Percentiles rank a stretch among this genome's conserved stretches.
phyloP scores from a whole-genome alignment of 1,140 invertebrate genomes.

The Charaxes varanes region DNA sequence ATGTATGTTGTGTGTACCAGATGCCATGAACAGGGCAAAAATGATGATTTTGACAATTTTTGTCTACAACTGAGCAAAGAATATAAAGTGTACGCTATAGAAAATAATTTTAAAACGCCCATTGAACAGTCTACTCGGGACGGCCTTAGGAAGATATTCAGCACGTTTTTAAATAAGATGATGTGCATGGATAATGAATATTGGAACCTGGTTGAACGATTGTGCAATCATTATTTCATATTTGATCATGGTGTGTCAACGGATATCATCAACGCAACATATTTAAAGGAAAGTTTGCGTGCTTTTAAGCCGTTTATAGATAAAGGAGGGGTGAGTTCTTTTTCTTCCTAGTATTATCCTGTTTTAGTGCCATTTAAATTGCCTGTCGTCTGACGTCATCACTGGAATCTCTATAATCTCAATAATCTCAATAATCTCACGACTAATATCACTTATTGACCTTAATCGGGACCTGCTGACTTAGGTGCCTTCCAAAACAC shows the following conservation, averaged over 20 bases:
- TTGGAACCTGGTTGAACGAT: conserved; percentile 41
- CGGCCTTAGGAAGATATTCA: conserved; percentile 44
- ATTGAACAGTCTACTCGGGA: conserved; percentile 27
- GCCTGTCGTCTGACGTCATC: too few relatives aligned
- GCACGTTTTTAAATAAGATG: conserved; percentile 55
- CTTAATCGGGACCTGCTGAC: too few relatives aligned
- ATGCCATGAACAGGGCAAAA: conserved; percentile 45
- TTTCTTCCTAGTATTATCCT: too few relatives aligned
- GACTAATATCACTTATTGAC: too few relatives aligned
- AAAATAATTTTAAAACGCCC: conserved; percentile 20
- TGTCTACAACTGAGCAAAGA: conserved; percentile 18
- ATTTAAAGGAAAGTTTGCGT: conserved; percentile 35
- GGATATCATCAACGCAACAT: conserved; percentile 41
- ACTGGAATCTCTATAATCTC: too few relatives aligned
- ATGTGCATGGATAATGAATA: conserved; percentile 42
- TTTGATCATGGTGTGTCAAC: conserved; percentile 41
- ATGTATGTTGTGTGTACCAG: conserved; percentile 41
- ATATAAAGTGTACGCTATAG: conserved; percentile 26
- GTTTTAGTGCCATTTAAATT: too few relatives aligned
- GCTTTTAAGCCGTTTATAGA: conserved; percentile 43
- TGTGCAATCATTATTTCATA: conserved; percentile 58
- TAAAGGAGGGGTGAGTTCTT: conserved; percentile 38
- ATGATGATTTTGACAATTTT: conserved; percentile 11
- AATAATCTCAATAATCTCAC: too few relatives aligned
- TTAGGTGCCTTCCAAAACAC: too few relatives aligned